Evolutionary conservation across 2,113 vertebrate genomes (phyloP).

Genomic region (Steatornis caripensis): DNA sequence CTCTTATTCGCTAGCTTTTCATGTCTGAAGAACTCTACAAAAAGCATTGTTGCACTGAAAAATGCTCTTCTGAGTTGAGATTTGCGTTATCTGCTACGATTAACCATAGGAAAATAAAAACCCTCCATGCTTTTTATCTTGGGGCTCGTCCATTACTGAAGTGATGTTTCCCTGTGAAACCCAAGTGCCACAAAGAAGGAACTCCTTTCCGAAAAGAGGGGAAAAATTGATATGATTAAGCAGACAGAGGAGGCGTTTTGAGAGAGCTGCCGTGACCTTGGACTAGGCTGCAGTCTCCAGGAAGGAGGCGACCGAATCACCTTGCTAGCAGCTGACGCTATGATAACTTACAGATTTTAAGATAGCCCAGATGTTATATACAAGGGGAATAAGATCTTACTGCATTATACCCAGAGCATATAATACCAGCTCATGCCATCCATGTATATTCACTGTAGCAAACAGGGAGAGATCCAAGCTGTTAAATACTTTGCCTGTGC

Average conservation of each 20-base stretch:
- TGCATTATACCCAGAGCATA: background rate
- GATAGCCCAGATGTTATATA: background rate
- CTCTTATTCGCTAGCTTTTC: background rate
- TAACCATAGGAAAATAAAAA: background rate
- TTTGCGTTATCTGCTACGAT: background rate
- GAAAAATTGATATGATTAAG: background rate
- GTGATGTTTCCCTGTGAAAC: background rate
- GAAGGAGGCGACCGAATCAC: background rate
- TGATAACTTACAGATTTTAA: background rate
- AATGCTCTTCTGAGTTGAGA: background rate
- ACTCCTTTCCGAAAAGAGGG: background rate
- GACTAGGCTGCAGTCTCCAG: background rate
- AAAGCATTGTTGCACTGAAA: background rate
- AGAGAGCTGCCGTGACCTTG: background rate
- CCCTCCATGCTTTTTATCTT: background rate
- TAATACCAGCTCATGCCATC: background rate
- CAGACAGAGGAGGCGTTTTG: background rate
- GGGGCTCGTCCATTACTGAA: background rate
- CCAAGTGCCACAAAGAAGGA: background rate
- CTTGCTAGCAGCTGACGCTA: background rate
- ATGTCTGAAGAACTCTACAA: background rate
- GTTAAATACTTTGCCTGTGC: background rate
- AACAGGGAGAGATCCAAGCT: background rate
- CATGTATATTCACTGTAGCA: background rate
- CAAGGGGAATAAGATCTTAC: background rate